Evolutionary conservation across 2,797 vertebrate genomes (phyloP), one percentile per base, ranked within the genome.

Genomic region (Neopelma chrysocephalum): DNA sequence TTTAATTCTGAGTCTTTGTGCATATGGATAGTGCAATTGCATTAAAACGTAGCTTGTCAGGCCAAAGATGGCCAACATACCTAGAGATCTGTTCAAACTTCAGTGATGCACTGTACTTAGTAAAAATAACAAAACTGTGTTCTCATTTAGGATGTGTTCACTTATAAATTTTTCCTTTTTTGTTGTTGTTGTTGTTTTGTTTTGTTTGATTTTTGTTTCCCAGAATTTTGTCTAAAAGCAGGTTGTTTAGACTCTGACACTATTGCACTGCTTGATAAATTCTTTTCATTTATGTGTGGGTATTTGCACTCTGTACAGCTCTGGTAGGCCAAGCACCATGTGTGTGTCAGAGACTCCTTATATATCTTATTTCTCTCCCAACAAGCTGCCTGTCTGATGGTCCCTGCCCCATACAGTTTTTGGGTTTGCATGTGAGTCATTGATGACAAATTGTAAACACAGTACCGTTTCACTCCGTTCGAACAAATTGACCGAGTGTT

Each of bases 91-190:
- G 13, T 47, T 79, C 66, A 72, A 36, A 90, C 10, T 26, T 82
- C 26, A 56, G 0, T 57, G 60, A 57, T 57, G 32, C 17, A 20
- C 9, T 71, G 6, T 54, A 60, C 34, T 14, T 21, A 76, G 47
- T 42, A 70, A 65, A 92, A 79, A 69, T 34, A 81, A 58, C 23
- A 71, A 65, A 80, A 57, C 34, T 31, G 2, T 70, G 31, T 70
- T 78, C 26, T 38, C 7, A 11, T 72, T 78, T 64, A 71, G 64
- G 36, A 12, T 77, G 4, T 42, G 32, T 65, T 57, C 20, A 51
- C 20, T 54, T 90, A n/a, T 0, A 0, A 17, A 5, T 8, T 47
- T 84, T 53, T 42, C 2, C 4, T n/a, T 11, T 23, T 2, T 22
- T 9, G 14, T 4, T 12, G 5, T 20, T 54, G 43, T 56, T 69